phyloP scores from a whole-genome alignment of 1,140 invertebrate species.

The Pogonomyrmex barbatus region DNA sequence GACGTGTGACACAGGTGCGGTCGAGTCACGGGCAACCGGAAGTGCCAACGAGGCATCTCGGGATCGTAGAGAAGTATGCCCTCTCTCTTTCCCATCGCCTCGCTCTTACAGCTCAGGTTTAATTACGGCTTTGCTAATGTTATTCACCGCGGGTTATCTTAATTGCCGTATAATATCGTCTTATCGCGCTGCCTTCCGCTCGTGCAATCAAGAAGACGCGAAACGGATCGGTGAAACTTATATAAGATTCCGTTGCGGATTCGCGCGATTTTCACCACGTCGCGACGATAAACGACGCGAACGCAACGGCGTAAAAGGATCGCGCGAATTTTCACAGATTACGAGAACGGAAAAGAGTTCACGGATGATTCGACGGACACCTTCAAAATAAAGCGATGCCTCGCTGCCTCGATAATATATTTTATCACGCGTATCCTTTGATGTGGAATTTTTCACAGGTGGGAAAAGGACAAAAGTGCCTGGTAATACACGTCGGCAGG shows the following conservation, averaged over 20 bases:
- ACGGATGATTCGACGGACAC: neutral
- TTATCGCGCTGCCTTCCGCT: conserved; percentile 55
- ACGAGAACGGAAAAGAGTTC: neutral
- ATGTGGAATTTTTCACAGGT: conserved; percentile 14
- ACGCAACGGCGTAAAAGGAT: neutral
- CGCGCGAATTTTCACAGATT: neutral
- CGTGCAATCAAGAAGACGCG: conserved; percentile 60
- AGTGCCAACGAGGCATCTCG: conserved; percentile 39
- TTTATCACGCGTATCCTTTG: conserved; percentile 29
- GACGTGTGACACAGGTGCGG: conserved; percentile 57
- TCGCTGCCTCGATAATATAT: conserved; percentile 1
- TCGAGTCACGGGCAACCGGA: conserved; percentile 59
- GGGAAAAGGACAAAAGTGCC: conserved; percentile 26
- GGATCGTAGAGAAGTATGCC: conserved; percentile 19
- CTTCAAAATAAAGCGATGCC: neutral
- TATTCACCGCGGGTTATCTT: conserved; percentile 61
- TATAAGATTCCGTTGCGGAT: conserved; percentile 5
- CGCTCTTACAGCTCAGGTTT: conserved; percentile 21
- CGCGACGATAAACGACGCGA: conserved; percentile 19
- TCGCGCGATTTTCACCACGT: conserved; percentile 7
- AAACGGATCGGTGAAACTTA: conserved; percentile 45
- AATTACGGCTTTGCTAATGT: conserved; percentile 65
- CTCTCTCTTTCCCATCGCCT: conserved; percentile 16
- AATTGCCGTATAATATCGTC: conserved; percentile 66
- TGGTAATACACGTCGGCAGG: conserved; percentile 26